Conservation (phyloP, 2,113 vertebrate species). For the Zapus hudsonius region DNA sequence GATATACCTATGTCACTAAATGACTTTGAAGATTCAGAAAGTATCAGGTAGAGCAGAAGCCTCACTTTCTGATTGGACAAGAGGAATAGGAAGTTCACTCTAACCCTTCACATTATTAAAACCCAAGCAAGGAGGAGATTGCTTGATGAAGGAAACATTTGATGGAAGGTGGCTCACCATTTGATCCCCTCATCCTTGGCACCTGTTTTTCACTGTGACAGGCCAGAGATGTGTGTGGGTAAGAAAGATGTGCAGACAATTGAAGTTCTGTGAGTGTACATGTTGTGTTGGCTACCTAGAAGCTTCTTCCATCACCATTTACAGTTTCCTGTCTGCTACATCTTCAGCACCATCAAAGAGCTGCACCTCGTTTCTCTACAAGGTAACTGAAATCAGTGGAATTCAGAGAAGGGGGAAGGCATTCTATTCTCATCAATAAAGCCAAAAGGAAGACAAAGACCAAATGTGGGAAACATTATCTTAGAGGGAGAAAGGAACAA, state of each 20-base stretch:
- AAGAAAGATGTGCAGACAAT: not conserved
- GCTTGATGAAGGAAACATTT: too few relatives aligned
- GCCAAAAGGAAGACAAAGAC: conserved; percentile 36
- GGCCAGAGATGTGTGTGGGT: not conserved
- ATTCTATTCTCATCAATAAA: conserved; percentile 43
- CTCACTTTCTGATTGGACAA: not conserved
- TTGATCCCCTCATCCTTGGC: not conserved
- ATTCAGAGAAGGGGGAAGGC: not conserved
- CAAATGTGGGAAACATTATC: conserved; percentile 50
- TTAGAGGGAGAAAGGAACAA: conserved; percentile 43
- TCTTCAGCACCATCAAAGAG: not conserved
- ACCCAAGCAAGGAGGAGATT: too few relatives aligned
- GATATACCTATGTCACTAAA: too few relatives aligned
- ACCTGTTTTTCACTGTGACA: not conserved
- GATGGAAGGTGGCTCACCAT: not conserved
- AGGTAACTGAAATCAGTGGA: conserved; percentile 49
- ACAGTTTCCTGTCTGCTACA: not conserved
- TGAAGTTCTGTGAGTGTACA: not conserved
- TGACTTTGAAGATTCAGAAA: not conserved
- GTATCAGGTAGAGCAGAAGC: not conserved
- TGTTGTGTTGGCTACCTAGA: not conserved
- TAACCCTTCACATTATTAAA: not conserved
- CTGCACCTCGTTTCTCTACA: conserved; percentile 12
- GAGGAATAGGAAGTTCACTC: not conserved
- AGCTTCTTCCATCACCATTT: not conserved